A percentile compares a stretch with the other conserved stretches of the same genome.
Evolutionary conservation across 2,797 vertebrate species (phyloP).

Genomic region (Odontamblyopus rebecca): DNA sequence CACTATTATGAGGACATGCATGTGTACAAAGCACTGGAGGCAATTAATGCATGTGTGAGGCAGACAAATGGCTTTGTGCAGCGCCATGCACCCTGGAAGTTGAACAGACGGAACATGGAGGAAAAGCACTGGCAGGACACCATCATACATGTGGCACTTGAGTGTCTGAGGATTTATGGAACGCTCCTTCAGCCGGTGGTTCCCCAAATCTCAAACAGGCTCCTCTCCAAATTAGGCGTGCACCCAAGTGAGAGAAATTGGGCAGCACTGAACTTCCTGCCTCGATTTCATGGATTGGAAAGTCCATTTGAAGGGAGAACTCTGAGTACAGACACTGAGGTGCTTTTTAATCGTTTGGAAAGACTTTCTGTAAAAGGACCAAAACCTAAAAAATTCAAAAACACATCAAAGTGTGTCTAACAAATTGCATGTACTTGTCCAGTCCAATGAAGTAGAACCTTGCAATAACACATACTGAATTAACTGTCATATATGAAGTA

Average conservation of each 20-base stretch:
- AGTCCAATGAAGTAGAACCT: background rate
- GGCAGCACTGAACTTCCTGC: slow-evolving; percentile 76
- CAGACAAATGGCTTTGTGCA: slow-evolving; percentile 91
- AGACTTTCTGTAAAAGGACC: slow-evolving; percentile 34
- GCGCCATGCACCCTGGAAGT: slow-evolving; percentile 90
- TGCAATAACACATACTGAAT: background rate
- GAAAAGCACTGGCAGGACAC: slow-evolving; percentile 86
- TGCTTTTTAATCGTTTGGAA: slow-evolving; percentile 86
- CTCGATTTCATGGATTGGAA: slow-evolving; percentile 65
- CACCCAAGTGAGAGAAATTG: slow-evolving; percentile 75
- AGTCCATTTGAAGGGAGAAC: slow-evolving; percentile 86
- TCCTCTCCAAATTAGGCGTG: slow-evolving; percentile 87
- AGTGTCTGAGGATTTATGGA: slow-evolving; percentile 89
- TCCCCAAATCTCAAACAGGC: slow-evolving; percentile 79
- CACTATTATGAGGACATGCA: slow-evolving; percentile 80
- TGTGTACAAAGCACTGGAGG: slow-evolving; percentile 90
- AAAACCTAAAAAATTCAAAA: slow-evolving; percentile 52
- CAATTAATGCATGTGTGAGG: slow-evolving; percentile 82
- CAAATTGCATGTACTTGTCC: background rate
- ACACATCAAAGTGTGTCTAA: slow-evolving; percentile 27
- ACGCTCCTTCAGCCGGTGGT: slow-evolving; percentile 88
- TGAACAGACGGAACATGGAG: slow-evolving; percentile 57
- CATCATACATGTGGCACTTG: slow-evolving; percentile 85
- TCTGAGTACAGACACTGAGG: slow-evolving; percentile 81
- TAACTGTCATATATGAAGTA: background rate